Percentiles rank a stretch among this genome's conserved stretches.
These are phyloP conservation scores for Mechanitis mazaeus DNA, from an alignment of 2,888 invertebrate species.

Conservation along the genomic window DNA sequence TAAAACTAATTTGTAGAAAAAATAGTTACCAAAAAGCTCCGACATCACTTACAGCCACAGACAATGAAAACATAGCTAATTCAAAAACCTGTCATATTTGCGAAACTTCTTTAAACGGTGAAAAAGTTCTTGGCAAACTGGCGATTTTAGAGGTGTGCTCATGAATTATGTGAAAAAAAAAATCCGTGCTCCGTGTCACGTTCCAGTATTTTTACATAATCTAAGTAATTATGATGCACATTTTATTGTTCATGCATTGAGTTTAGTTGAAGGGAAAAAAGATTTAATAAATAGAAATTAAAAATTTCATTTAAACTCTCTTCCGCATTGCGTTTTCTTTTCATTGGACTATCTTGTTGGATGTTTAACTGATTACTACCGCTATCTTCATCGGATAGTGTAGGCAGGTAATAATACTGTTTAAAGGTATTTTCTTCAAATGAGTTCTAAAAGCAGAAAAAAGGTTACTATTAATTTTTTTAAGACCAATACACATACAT, in stretches of 20 bases:
- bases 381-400: no score
- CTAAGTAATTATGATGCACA: conserved; percentile 23
- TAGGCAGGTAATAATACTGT: no score
- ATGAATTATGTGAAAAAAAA: conserved; percentile 15
- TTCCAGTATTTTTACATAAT: conserved; percentile 22
- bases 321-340: no score
- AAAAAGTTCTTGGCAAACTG: conserved; percentile 28
- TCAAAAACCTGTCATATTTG: conserved; percentile 26
- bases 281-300: conserved; percentile 26
- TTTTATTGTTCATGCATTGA: conserved; percentile 26
- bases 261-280: conserved; percentile 20
- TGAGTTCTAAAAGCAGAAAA: no score
- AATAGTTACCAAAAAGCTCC: conserved; percentile 23
- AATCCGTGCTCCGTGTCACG: conserved; percentile 3
- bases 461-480: no score
- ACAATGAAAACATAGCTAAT: conserved; percentile 15
- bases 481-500: no score
- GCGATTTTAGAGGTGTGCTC: conserved; percentile 27
- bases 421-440: no score
- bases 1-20: conserved; percentile 24
- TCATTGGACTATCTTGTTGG: no score
- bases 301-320: conserved; percentile 30
- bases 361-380: no score
- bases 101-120: conserved; percentile 23
- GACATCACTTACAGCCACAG: conserved; percentile 14